phyloP scores from a whole-genome alignment of 2,888 invertebrate genomes.

The Acanthopleura granulata region DNA sequence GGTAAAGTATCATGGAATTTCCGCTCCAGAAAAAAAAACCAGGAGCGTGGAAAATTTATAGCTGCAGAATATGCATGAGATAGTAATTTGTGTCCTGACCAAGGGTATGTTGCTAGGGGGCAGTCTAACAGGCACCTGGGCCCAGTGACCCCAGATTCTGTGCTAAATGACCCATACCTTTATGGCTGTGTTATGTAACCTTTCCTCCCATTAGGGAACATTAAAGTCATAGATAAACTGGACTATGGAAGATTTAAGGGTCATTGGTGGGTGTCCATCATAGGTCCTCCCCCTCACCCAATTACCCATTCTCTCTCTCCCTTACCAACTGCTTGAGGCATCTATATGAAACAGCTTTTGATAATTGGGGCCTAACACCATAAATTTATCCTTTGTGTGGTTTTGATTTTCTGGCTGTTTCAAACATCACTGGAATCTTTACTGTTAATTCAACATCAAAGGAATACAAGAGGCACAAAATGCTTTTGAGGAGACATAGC shows the following conservation, averaged over 20 bases:
- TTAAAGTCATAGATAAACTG: neutral
- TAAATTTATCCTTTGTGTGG: too few relatives aligned
- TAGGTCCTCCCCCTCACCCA: neutral
- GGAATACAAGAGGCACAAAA: too few relatives aligned
- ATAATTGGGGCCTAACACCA: too few relatives aligned
- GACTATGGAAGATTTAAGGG: slow-evolving; percentile 4
- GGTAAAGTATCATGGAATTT: too few relatives aligned
- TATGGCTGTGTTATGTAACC: neutral
- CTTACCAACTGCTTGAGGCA: too few relatives aligned
- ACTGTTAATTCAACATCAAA: too few relatives aligned
- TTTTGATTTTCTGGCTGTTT: too few relatives aligned
- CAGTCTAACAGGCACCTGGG: neutral
- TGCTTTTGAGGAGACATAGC: too few relatives aligned
- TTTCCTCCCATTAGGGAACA: neutral
- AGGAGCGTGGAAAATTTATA: too few relatives aligned
- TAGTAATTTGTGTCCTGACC: slow-evolving; percentile 7
- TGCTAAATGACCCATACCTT: slow-evolving; percentile 3
- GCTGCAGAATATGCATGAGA: neutral
- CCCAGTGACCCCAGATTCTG: neutral
- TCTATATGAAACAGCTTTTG: too few relatives aligned
- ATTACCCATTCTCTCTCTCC: neutral
- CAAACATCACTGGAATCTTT: too few relatives aligned
- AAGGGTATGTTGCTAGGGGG: slow-evolving; percentile 7
- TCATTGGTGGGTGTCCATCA: slow-evolving; percentile 2
- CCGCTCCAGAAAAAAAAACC: too few relatives aligned